phyloP scores from a whole-genome alignment of 2,888 invertebrate species.

The Allygus modestus region DNA sequence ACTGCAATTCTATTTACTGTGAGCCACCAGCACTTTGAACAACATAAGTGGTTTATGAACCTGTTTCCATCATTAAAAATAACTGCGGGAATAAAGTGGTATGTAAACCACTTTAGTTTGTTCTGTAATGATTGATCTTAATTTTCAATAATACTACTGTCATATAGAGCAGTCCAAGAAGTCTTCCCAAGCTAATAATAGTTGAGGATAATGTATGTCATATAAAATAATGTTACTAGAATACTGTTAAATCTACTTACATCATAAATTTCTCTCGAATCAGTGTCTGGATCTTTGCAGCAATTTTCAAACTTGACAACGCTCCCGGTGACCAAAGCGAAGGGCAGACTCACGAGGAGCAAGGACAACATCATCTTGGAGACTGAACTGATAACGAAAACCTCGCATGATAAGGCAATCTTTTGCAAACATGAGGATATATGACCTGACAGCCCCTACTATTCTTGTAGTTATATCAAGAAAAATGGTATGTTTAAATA shows the following conservation, averaged over 20 bases:
- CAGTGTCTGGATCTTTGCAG: slow-evolving; percentile 5
- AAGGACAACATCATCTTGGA: neutral
- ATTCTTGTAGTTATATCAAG: neutral
- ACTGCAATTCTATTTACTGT: no score
- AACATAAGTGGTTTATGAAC: no score
- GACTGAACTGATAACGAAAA: slow-evolving; percentile 22
- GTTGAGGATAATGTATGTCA: no score
- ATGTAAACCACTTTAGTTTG: no score
- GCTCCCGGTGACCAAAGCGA: slow-evolving; percentile 15
- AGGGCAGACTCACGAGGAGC: neutral
- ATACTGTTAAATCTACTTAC: neutral
- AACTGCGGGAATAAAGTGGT: no score
- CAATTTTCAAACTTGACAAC: slow-evolving; percentile 13
- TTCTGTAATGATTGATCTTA: no score
- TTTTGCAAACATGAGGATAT: slow-evolving; percentile 13
- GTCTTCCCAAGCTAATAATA: no score
- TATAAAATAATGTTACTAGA: no score
- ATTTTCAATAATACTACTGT: no score
- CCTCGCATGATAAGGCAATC: slow-evolving; percentile 23
- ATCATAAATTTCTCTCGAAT: neutral
- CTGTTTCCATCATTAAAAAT: no score
- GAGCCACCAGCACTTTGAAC: no score
- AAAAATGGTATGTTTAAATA: neutral
- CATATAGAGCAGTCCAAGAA: no score
- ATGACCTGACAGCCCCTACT: neutral